Conservation (phyloP, 2,797 vertebrate genomes). For the Tarsius wallacei region DNA sequence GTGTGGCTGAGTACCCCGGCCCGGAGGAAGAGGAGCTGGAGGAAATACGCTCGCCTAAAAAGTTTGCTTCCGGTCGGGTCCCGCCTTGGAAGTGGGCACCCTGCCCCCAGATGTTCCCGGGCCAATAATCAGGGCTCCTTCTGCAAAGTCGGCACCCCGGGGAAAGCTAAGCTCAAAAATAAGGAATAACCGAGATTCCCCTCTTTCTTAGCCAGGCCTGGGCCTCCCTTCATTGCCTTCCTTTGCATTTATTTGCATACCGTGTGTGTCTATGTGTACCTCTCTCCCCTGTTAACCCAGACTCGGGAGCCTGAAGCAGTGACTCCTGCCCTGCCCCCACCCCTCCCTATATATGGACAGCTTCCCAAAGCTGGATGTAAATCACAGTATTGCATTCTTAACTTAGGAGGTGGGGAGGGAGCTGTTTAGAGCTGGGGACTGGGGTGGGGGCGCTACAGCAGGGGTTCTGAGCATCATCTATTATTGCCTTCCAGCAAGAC, state of each 20-base stretch:
- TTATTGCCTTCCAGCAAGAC: not conserved
- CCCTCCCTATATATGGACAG: not conserved
- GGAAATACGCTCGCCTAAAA: not conserved
- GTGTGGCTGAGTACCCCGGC: not conserved
- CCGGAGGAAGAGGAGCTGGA: not conserved
- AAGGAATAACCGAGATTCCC: not conserved
- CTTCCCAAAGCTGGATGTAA: not conserved
- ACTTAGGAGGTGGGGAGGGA: not conserved
- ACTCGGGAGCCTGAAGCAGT: not conserved
- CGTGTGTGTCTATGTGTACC: rapidly evolving
- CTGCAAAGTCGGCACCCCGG: not conserved
- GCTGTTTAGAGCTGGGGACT: not conserved
- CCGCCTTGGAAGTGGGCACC: conserved; percentile 54
- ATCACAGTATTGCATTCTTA: not conserved
- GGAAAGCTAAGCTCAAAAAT: not conserved
- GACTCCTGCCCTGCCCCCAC: not conserved
- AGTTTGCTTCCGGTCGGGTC: conserved; percentile 47
- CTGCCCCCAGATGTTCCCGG: not conserved
- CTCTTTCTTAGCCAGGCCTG: not conserved
- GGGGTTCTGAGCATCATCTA: not conserved
- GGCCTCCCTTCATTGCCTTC: conserved; percentile 41
- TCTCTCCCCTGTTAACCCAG: not conserved
- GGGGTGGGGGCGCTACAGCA: not conserved
- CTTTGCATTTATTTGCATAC: not conserved
- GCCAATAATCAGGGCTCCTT: not conserved